These are phyloP conservation scores for Falcunculus frontatus DNA, from an alignment of 2,113 vertebrate species.

Conservation along the genomic window DNA sequence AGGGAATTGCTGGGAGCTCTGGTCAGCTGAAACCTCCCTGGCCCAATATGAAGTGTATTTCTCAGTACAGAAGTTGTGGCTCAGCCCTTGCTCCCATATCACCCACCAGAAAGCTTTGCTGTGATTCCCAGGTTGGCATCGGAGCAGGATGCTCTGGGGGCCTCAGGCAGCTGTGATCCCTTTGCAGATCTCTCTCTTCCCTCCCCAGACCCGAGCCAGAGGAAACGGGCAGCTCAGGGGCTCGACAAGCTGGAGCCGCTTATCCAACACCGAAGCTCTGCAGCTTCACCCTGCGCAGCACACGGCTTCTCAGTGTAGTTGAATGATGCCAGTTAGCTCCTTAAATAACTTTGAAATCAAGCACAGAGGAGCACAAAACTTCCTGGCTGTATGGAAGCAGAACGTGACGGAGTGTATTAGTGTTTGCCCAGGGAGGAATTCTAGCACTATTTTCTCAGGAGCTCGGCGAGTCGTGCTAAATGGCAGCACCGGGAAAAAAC, in stretches of 20 bases:
- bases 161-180: neutral
- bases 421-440: neutral
- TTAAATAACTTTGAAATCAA: neutral
- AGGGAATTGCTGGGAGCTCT: neutral
- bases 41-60: neutral
- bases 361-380: neutral
- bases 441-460: neutral
- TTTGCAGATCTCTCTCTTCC: neutral
- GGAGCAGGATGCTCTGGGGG: neutral
- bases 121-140: rapidly evolving
- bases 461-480: rapidly evolving
- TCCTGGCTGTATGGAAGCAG: neutral
- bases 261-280: neutral
- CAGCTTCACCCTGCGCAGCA: rapidly evolving
- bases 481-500: neutral
- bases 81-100: neutral
- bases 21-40: neutral
- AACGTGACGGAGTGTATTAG: neutral
- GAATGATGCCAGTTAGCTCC: neutral
- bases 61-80: neutral
- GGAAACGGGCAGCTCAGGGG: neutral
- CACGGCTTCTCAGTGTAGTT: neutral
- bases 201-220: rapidly evolving
- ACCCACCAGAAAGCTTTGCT: neutral
- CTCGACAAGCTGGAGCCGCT: neutral